A percentile compares a stretch with the other conserved stretches of the same genome.
Conservation (phyloP, 2,113 vertebrate genomes). For the Columba livia region DNA sequence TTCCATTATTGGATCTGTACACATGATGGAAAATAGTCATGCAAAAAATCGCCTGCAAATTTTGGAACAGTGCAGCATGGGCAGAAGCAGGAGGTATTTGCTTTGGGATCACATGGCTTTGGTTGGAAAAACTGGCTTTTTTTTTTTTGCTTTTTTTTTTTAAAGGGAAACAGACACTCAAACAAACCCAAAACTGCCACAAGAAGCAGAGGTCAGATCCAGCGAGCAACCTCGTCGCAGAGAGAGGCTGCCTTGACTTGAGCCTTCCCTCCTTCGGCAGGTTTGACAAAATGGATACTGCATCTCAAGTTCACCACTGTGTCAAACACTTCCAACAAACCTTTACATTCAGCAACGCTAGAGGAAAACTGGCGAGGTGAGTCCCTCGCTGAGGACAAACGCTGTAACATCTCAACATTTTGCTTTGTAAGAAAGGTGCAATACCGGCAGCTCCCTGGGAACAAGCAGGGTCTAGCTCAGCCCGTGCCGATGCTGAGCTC, state of each 20-base stretch:
- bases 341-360: background rate
- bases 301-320: background rate
- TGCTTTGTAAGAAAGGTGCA: background rate
- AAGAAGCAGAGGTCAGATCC: slow-evolving; percentile 47
- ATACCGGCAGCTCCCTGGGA: background rate
- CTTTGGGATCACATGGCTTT: slow-evolving; percentile 62
- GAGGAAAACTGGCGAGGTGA: background rate
- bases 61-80: slow-evolving; percentile 36
- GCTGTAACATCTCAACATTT: background rate
- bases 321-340: background rate
- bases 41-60: slow-evolving; percentile 10
- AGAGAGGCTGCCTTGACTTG: background rate
- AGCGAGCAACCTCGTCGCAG: background rate
- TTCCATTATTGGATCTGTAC: slow-evolving; percentile 38
- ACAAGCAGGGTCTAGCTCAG: background rate
- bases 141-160: background rate
- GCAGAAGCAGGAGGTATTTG: slow-evolving; percentile 61
- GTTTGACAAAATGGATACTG: slow-evolving; percentile 25
- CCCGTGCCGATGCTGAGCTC: rapidly evolving
- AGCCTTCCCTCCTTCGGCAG: background rate
- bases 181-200: background rate
- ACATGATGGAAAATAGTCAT: slow-evolving; percentile 43
- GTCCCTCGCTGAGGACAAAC: rapidly evolving
- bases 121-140: background rate
- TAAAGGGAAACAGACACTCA: background rate